Evolutionary conservation across 2,113 vertebrate species (phyloP).

Genomic region (Erinaceus europaeus): DNA sequence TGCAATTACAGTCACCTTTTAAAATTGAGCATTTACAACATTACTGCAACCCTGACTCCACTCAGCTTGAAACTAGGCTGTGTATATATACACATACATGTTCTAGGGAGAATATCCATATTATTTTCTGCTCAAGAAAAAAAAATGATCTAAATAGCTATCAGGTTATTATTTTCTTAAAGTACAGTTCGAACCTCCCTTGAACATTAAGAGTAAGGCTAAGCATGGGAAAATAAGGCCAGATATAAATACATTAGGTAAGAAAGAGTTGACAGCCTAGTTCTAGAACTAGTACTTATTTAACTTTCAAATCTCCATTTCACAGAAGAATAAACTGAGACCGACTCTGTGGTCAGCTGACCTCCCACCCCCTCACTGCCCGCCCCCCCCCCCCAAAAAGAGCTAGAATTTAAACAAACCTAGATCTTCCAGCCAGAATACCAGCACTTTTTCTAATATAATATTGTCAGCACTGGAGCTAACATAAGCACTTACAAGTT

Average conservation of each 20-base stretch:
- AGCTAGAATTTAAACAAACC: neutral
- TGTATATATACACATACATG: neutral
- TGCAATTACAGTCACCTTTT: neutral
- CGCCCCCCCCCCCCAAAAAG: too few relatives aligned
- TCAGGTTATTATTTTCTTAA: neutral
- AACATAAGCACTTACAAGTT: neutral
- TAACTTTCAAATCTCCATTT: constrained; percentile 4
- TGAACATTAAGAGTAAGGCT: neutral
- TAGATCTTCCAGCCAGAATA: neutral
- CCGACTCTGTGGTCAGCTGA: neutral
- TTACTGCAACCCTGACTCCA: too few relatives aligned
- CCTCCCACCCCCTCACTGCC: too few relatives aligned
- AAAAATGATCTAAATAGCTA: neutral
- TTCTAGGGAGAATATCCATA: neutral
- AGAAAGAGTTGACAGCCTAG: too few relatives aligned
- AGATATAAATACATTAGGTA: too few relatives aligned
- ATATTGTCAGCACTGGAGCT: neutral
- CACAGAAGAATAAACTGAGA: neutral
- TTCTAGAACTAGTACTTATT: too few relatives aligned
- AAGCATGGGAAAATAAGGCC: neutral
- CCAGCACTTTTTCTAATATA: neutral
- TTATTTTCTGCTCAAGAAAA: constrained; percentile 3
- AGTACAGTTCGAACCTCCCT: neutral
- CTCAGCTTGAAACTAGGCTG: neutral
- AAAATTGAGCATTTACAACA: neutral